Base-by-base conservation (phyloP, 2,888 invertebrate genomes). In the Eubasilissa splendida region DNA sequence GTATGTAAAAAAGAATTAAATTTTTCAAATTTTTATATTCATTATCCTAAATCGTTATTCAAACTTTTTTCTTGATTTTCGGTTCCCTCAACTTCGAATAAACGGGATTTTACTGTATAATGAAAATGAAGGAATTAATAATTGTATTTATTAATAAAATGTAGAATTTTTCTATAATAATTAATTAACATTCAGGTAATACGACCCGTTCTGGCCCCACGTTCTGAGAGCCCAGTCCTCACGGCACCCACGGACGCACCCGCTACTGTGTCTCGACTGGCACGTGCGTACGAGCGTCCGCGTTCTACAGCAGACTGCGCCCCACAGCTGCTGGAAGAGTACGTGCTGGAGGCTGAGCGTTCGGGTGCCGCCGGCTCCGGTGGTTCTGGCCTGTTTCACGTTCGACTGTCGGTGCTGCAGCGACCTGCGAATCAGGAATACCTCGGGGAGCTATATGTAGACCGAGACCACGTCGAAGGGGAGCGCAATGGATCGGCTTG, bases 391-490 rank as follows among this genome's bases (percentile, higher is more conserved):
- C 94, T 95, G 85, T 95, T 96, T 89, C 94, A 95, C 87, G 97
- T 97, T 86, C 96, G 96, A 87, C 91, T 98, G 85, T 95, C 96
- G 80, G 96, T 98, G 87, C 91, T 95, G 84, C 96, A 97, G 88
- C 91, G 97, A 88, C 95, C 96, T 85, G 94, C 95, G 79, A 96
- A 96, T 88, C 96, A 95, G 83, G 96, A 96, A 89, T 97, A 95
- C 89, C 91, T 97, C 83, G 97, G 97, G 50, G 96, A 97, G 88
- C 90, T 97, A 76, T 97, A 97, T 88, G 94, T 97, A 78, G 97
- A 97, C 88, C 92, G 95, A 85, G 97, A 97, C 87, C 95, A 94
- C 87, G 92, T 93, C 71, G 94, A 95, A 85, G 94, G 94, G 4
- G 93, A 94, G 86, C 92, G 89, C 82, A 95, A 96, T 87, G 96